These are phyloP conservation scores for Choristoneura fumiferana DNA, from an alignment of 1,140 invertebrate species.

Conservation along the genomic window DNA sequence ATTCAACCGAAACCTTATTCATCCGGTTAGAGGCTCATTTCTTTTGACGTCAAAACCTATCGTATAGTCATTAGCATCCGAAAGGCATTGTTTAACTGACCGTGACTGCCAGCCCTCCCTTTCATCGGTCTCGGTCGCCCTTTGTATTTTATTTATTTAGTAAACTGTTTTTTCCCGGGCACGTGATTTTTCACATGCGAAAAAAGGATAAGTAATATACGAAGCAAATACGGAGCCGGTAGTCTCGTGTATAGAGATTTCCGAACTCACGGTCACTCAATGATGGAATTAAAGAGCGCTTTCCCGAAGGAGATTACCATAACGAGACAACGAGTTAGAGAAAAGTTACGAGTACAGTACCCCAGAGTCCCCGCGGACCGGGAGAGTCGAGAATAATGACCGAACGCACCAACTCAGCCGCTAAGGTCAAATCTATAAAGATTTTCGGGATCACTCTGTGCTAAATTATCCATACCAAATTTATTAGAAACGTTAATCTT, in stretches of 20 bases:
- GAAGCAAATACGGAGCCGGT: background rate
- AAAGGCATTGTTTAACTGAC: constrained; percentile 35
- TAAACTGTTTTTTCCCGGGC: constrained; percentile 12
- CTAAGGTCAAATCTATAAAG: background rate
- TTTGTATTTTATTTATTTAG: constrained; percentile 32
- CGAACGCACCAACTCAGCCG: constrained; percentile 29
- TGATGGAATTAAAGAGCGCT: constrained; percentile 30
- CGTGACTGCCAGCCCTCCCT: constrained; percentile 22
- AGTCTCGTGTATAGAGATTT: background rate
- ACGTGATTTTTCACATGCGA: constrained; percentile 3
- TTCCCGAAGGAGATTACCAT: constrained; percentile 35
- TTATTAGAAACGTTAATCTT: background rate
- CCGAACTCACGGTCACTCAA: constrained; percentile 20
- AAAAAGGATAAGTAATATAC: background rate
- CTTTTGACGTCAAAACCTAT: constrained; percentile 24
- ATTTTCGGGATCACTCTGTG: background rate
- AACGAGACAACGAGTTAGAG: constrained; percentile 42
- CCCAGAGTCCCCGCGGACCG: constrained; percentile 21
- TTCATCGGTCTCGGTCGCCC: constrained; percentile 24
- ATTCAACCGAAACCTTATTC: constrained; percentile 1
- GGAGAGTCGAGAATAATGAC: constrained; percentile 33
- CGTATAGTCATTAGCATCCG: constrained; percentile 30
- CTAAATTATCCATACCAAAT: background rate
- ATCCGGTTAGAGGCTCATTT: constrained; percentile 17
- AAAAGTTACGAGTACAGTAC: constrained; percentile 39